Evolutionary conservation across 2,113 vertebrate species (phyloP).

Genomic region (Camelus bactrianus): DNA sequence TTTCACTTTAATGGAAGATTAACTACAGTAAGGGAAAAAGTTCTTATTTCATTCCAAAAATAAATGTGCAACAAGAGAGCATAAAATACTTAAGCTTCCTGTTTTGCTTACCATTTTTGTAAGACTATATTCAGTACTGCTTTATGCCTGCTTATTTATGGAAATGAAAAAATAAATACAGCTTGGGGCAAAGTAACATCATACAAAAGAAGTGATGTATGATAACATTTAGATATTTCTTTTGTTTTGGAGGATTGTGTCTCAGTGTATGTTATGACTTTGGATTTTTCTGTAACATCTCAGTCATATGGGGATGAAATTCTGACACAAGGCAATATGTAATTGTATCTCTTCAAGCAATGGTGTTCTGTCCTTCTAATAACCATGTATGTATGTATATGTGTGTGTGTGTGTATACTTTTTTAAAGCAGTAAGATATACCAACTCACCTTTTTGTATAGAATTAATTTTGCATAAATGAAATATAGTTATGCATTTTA

Average conservation of each 20-base stretch:
- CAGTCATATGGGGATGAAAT: not conserved
- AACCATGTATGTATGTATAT: not conserved
- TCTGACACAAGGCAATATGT: not conserved
- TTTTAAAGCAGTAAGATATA: not conserved
- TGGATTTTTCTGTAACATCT: not conserved
- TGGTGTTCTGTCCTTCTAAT: not conserved
- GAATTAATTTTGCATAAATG: not conserved
- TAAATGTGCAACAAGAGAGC: constrained; percentile 52
- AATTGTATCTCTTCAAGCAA: not conserved
- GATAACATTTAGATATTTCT: not conserved
- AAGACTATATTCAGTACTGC: not conserved
- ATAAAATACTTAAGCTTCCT: constrained; percentile 63
- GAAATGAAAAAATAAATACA: not conserved
- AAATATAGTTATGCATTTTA: not conserved
- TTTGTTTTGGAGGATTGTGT: not conserved
- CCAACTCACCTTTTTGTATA: not conserved
- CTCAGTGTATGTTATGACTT: not conserved
- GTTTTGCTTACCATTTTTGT: constrained; percentile 56
- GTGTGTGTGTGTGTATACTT: not conserved
- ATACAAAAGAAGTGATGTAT: not conserved
- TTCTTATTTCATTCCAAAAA: constrained; percentile 53
- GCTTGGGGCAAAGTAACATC: not conserved
- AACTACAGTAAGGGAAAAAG: constrained; percentile 54
- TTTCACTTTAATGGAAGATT: constrained; percentile 47
- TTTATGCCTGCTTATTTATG: not conserved